These are phyloP conservation scores for Drosophila nigromelanica DNA, from an alignment of 1,140 invertebrate genomes.

Conservation along the genomic window DNA sequence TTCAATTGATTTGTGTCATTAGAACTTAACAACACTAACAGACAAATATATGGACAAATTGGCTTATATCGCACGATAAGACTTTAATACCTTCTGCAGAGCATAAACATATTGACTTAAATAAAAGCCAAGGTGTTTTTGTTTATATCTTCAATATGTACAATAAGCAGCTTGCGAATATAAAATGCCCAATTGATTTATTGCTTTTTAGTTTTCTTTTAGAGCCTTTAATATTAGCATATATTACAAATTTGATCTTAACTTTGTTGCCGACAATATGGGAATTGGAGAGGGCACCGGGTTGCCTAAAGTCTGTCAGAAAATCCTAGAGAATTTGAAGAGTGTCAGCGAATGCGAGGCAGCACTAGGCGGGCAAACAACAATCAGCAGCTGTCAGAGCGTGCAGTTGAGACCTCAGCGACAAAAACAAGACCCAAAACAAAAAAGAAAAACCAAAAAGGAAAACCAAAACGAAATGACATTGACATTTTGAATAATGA, in stretches of 20 bases:
- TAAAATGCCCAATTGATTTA: not conserved
- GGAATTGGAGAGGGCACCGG: constrained; percentile 5
- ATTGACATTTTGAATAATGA: constrained; percentile 83
- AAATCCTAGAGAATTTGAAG: constrained; percentile 1
- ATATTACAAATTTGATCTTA: not conserved
- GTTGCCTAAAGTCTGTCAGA: constrained; percentile 25
- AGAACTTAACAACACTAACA: too few species aligned
- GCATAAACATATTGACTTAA: not conserved
- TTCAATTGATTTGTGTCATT: too few species aligned
- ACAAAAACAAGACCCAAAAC: constrained; percentile 51
- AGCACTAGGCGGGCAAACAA: constrained; percentile 24
- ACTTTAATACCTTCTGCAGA: not conserved
- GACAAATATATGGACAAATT: too few species aligned
- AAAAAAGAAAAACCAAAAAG: constrained; percentile 19
- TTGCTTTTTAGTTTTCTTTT: not conserved
- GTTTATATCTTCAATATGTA: constrained; percentile 24
- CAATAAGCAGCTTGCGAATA: not conserved
- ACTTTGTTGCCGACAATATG: constrained; percentile 20
- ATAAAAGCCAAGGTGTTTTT: constrained; percentile 4
- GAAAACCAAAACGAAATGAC: constrained; percentile 59
- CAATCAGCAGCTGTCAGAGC: constrained; percentile 69
- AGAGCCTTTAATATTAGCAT: constrained; percentile 31
- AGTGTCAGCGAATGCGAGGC: not conserved
- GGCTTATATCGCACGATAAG: not conserved
- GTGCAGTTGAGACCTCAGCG: constrained; percentile 69